These are phyloP conservation scores for Carterocephalus palaemon DNA, from an alignment of 2,888 invertebrate genomes.

Conservation along the genomic window DNA sequence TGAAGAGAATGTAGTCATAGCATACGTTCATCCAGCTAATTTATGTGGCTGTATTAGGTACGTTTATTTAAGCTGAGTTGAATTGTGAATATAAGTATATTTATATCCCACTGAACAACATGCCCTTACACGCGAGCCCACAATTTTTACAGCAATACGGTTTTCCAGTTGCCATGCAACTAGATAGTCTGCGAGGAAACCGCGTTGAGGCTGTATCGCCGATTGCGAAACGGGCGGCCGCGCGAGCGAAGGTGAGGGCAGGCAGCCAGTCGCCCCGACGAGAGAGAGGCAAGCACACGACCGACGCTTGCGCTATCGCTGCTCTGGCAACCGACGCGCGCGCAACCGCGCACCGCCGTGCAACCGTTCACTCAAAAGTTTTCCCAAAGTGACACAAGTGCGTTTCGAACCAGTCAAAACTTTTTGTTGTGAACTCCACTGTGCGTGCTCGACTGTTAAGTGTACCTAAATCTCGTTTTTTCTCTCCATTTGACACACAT, in stretches of 20 bases:
- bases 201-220: conserved; percentile 42
- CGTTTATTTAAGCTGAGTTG: no score
- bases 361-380: conserved; percentile 39
- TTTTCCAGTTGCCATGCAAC: conserved; percentile 73
- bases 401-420: conserved; percentile 37
- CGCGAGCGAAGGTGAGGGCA: conserved; percentile 59
- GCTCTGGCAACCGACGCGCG: conserved; percentile 38
- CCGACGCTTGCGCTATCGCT: conserved; percentile 39
- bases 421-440: conserved; percentile 48
- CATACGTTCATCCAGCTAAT: no score
- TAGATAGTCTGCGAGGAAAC: conserved; percentile 68
- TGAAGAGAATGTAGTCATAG: no score
- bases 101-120: no score
- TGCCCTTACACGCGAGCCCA: no score
- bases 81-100: no score
- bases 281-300: conserved; percentile 61
- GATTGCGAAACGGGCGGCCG: conserved; percentile 65
- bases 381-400: conserved; percentile 38
- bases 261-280: conserved; percentile 65
- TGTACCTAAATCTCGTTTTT: conserved; percentile 38
- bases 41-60: no score
- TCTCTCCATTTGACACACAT: conserved; percentile 71
- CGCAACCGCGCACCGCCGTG: conserved; percentile 38
- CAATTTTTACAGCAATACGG: conserved; percentile 42
- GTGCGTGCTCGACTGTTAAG: conserved; percentile 50